phyloP scores from a whole-genome alignment of 2,888 invertebrate species.

The Terebella lapidaria region DNA sequence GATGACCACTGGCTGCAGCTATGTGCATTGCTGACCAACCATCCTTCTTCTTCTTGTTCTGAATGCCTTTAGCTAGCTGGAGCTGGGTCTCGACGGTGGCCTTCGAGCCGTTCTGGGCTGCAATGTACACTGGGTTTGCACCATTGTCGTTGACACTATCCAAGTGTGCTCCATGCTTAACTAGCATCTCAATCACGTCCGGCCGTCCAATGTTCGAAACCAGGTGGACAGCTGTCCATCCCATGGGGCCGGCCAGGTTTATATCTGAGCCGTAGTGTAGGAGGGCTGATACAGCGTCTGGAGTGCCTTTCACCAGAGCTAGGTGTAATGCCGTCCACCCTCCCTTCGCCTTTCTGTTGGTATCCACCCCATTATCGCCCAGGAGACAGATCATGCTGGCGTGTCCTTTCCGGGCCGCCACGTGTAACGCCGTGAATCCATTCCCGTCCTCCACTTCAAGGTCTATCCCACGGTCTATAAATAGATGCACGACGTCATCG shows the following conservation, averaged over 20 bases:
- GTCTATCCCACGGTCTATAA: constrained; percentile 8
- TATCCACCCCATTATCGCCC: constrained; percentile 12
- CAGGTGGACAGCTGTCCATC: constrained; percentile 23
- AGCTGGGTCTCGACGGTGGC: constrained; percentile 1
- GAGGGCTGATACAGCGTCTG: constrained; percentile 8
- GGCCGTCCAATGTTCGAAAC: constrained; percentile 8
- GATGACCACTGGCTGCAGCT: constrained; percentile 18
- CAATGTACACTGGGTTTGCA: constrained; percentile 12
- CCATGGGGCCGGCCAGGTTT: constrained; percentile 14
- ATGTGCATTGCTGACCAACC: constrained; percentile 23
- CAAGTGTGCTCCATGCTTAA: background rate
- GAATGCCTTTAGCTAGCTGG: background rate
- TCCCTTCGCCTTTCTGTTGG: constrained; percentile 14
- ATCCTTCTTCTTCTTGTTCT: constrained; percentile 1
- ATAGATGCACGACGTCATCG: constrained; percentile 2
- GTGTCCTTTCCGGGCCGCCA: constrained; percentile 14
- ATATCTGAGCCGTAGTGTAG: constrained; percentile 15
- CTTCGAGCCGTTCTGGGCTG: constrained; percentile 14
- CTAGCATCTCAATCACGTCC: constrained; percentile 16
- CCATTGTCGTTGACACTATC: constrained; percentile 2
- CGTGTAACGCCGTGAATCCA: constrained; percentile 23
- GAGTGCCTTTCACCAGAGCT: constrained; percentile 15
- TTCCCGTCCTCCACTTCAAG: constrained; percentile 19
- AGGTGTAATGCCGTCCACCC: constrained; percentile 23
- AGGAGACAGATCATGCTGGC: constrained; percentile 11